phyloP scores from a whole-genome alignment of 1,140 invertebrate species.

The Colletes latitarsis region DNA sequence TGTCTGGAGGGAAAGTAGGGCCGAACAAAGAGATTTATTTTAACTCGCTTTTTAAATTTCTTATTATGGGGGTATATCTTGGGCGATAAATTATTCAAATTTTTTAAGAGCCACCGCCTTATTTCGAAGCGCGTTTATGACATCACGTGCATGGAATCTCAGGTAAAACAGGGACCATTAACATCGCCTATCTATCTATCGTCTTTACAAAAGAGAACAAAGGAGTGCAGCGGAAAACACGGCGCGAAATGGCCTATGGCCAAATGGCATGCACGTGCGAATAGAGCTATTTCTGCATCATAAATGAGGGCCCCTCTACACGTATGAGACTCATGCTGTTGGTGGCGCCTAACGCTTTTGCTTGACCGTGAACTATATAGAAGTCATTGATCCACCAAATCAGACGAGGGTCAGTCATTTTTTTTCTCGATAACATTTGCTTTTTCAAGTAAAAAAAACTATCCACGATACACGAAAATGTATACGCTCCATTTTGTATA shows the following conservation, averaged over 20 bases:
- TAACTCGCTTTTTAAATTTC: no score
- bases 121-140: not conserved
- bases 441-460: not conserved
- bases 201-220: slow-evolving; percentile 29
- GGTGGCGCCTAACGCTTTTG: slow-evolving; percentile 50
- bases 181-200: not conserved
- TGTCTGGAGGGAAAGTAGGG: no score
- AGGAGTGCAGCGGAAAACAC: slow-evolving; percentile 12
- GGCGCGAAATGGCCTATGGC: slow-evolving; percentile 60
- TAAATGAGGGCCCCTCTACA: slow-evolving; percentile 44
- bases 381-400: slow-evolving; percentile 14
- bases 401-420: not conserved
- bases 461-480: no score
- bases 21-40: no score
- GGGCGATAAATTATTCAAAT: no score
- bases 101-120: no score
- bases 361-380: slow-evolving; percentile 58
- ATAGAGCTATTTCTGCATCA: slow-evolving; percentile 60
- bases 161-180: slow-evolving; percentile 24
- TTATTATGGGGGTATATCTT: no score
- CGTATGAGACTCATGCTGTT: slow-evolving; percentile 13
- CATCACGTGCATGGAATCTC: not conserved
- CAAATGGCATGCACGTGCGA: slow-evolving; percentile 68
- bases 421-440: not conserved
- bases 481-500: no score